phyloP scores from a whole-genome alignment of 1,140 invertebrate genomes.

The Globodera rostochiensis region DNA sequence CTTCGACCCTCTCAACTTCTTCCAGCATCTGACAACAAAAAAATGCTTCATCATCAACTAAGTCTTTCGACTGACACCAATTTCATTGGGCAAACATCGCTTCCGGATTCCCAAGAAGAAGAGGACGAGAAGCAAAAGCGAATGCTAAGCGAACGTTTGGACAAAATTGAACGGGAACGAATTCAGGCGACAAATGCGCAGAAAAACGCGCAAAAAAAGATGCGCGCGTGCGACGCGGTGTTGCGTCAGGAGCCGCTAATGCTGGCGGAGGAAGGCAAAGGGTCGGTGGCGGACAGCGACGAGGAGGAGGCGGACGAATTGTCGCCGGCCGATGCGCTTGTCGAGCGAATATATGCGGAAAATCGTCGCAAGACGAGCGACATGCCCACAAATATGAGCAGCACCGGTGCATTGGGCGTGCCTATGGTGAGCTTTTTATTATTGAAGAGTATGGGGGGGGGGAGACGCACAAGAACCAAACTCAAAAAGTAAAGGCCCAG shows the following conservation, averaged over 20 bases:
- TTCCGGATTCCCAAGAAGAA: conserved; percentile 15
- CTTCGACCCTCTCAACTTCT: not conserved
- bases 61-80: not conserved
- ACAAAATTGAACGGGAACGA: conserved; percentile 31
- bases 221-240: conserved; percentile 14
- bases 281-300: conserved; percentile 19
- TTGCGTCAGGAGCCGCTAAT: conserved; percentile 20
- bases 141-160: conserved; percentile 17
- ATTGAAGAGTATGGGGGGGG: too few species aligned
- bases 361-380: conserved; percentile 29
- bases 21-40: not conserved
- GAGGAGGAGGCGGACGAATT: conserved; percentile 10
- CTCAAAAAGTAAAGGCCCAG: too few species aligned
- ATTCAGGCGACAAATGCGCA: conserved; percentile 1
- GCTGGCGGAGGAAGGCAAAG: conserved; percentile 9
- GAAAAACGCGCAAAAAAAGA: conserved; percentile 31
- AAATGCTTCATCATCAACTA: not conserved
- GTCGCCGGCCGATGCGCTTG: conserved; percentile 27
- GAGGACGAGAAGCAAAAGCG: conserved; percentile 31
- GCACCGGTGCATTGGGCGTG: not conserved
- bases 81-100: not conserved
- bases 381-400: not conserved
- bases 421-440: too few species aligned
- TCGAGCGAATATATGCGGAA: conserved; percentile 38
- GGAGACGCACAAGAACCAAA: too few species aligned